Conservation (phyloP, 64 coral and sea anemone species). For the Pachyseris speciosa region DNA sequence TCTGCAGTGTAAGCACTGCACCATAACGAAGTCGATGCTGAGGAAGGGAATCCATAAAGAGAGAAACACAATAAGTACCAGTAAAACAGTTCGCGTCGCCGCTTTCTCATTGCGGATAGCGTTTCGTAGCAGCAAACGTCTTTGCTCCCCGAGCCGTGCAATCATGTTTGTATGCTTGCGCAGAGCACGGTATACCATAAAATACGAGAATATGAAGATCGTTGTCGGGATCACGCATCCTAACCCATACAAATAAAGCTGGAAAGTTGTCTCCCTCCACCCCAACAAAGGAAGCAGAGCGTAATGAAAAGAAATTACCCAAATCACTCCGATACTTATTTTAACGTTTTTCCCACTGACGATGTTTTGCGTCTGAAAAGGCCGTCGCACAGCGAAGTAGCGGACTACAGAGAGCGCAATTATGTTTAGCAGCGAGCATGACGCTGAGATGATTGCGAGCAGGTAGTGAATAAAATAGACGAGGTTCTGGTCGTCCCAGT, state of each 20-base stretch:
- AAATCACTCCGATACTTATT: conserved; percentile 31
- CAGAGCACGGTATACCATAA: conserved; percentile 8
- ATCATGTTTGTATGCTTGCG: conserved; percentile 11
- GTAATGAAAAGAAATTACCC: conserved; percentile 29
- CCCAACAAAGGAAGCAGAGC: conserved; percentile 43
- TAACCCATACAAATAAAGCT: conserved; percentile 63
- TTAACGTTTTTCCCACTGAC: not conserved
- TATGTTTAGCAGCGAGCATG: conserved; percentile 42
- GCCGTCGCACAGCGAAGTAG: conserved; percentile 44
- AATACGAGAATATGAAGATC: conserved; percentile 37
- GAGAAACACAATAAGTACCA: conserved; percentile 29
- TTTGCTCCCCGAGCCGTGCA: not conserved
- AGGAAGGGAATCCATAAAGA: conserved; percentile 51
- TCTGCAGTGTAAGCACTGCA: conserved; percentile 48
- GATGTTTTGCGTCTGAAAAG: conserved; percentile 27
- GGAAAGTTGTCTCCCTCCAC: conserved; percentile 36
- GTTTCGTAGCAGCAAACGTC: not conserved
- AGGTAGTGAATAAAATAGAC: conserved; percentile 49
- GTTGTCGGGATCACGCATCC: conserved; percentile 22
- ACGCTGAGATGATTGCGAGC: conserved; percentile 41
- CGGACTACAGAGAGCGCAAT: conserved; percentile 51
- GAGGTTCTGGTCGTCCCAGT: conserved; percentile 19
- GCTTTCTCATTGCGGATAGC: conserved; percentile 31
- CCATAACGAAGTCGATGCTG: conserved; percentile 35
- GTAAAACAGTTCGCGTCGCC: conserved; percentile 38